These are phyloP conservation scores for Dione juno DNA, from an alignment of 2,888 invertebrate genomes.

Conservation along the genomic window DNA sequence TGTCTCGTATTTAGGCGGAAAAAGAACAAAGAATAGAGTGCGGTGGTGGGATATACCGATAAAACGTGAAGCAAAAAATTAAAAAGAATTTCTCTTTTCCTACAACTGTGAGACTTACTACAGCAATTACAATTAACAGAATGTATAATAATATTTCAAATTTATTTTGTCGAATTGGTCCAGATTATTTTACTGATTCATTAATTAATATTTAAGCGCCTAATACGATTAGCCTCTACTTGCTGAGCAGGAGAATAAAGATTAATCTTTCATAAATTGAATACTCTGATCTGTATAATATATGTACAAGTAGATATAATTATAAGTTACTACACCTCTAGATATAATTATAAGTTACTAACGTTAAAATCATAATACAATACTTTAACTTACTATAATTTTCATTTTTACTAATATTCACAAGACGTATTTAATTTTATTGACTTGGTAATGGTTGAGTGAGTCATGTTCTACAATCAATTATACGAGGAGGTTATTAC, in stretches of 20 bases:
- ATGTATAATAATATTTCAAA: neutral
- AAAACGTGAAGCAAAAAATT: too few species aligned
- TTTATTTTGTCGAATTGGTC: neutral
- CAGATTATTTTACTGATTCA: slow-evolving; percentile 4
- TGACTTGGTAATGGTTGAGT: slow-evolving; percentile 25
- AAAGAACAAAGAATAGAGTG: too few species aligned
- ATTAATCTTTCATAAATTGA: neutral
- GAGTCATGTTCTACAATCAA: slow-evolving; percentile 34
- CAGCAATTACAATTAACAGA: neutral
- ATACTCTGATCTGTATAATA: neutral
- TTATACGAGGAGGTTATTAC: slow-evolving; percentile 28
- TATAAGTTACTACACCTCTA: too few species aligned
- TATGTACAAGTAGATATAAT: neutral
- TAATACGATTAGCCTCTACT: slow-evolving; percentile 18
- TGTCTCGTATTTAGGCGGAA: too few species aligned
- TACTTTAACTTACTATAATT: too few species aligned
- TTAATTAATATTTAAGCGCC: slow-evolving; percentile 9
- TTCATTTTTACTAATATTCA: too few species aligned
- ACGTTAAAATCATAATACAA: too few species aligned
- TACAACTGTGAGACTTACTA: neutral
- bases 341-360: too few species aligned
- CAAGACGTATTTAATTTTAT: too few species aligned
- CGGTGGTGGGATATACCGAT: too few species aligned
- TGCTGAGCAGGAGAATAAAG: slow-evolving; percentile 7
- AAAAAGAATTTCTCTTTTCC: neutral